Evolutionary conservation across 2,888 invertebrate genomes (phyloP), one percentile per base, ranked within the genome.

Genomic region (Drosophila setosimentum): DNA sequence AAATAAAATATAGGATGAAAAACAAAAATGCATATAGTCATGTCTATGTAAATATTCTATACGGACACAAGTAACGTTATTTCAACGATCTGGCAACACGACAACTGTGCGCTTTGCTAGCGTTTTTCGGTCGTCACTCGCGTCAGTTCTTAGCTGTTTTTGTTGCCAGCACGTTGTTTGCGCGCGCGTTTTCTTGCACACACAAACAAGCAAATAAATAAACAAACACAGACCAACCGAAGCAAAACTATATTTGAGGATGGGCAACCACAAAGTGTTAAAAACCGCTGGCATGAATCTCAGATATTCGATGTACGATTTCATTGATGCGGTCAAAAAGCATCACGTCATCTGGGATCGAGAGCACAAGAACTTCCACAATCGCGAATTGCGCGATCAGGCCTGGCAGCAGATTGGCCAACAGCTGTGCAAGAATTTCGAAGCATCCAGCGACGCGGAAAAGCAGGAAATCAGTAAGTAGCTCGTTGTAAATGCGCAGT

Each of bases 261-360:
- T 90, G 86, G 86, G 86, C 16, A 87, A 87, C 42, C 82, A 85
- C 57, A 89, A 86, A 61, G 78, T 82, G 24, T n/a, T 90, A 1
- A 82, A 85, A 64, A 78, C 82, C 2, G 80, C 86, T 13, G 87
- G 85, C 32, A 70, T 49, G 16, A 83, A 86, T 37, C 29, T 80
- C 1, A 63, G 80, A 1, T 90, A 87, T 42, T 87, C 87, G 3
- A 88, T 90, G 82, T 85, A 85, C 37, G 87, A 91, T 49, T 90
- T 90, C 8, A 88, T 90, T 33, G 78, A 85, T 11, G 80, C 87
- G 2, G 81, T 90, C 2, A 76, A 83, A 21, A 69, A 70, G 33
- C 83, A 76, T 21, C 45, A 74, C 8, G 76, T 87, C 7, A 75
- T 90, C 7, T 90, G 90, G 90, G 76, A 90, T 54, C 74, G 87